Conservation (phyloP, 2,888 invertebrate species). For the Thecocarcelia acutangulata region DNA sequence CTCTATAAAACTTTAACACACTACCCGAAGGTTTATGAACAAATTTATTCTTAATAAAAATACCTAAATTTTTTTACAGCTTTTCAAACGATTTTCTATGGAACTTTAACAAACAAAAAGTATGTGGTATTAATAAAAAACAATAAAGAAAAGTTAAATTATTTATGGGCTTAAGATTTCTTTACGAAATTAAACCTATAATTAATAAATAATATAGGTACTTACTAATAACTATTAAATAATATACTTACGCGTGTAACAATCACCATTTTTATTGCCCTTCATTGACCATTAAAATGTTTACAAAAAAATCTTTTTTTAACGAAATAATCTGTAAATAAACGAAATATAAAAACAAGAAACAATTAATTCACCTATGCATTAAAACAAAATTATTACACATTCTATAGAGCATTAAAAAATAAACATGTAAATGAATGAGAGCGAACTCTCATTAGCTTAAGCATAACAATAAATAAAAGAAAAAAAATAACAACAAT, state of each 20-base stretch:
- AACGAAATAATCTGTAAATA: constrained; percentile 56
- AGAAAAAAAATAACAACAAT: constrained; percentile 16
- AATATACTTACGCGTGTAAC: constrained; percentile 87
- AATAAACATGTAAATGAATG: constrained; percentile 22
- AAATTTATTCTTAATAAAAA: too few relatives aligned
- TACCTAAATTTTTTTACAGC: too few relatives aligned
- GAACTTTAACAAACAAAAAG: too few relatives aligned
- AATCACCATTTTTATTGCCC: constrained; percentile 86
- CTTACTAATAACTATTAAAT: too few relatives aligned
- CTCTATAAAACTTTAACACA: too few relatives aligned
- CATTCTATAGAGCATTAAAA: constrained; percentile 4
- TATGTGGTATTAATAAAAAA: too few relatives aligned
- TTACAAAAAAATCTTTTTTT: constrained; percentile 40
- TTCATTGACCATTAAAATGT: constrained; percentile 79
- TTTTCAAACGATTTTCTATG: too few relatives aligned
- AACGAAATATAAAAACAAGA: constrained; percentile 10
- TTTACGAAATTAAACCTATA: too few relatives aligned
- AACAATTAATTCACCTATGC: not conserved
- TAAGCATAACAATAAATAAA: not conserved
- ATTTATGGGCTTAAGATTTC: too few relatives aligned
- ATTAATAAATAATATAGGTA: too few relatives aligned
- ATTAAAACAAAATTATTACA: not conserved
- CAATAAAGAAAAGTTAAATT: too few relatives aligned
- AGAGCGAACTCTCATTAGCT: constrained; percentile 27
- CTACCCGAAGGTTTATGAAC: too few relatives aligned